phyloP scores from a whole-genome alignment of 2,113 vertebrate species.

The Rhadina sibilatrix region DNA sequence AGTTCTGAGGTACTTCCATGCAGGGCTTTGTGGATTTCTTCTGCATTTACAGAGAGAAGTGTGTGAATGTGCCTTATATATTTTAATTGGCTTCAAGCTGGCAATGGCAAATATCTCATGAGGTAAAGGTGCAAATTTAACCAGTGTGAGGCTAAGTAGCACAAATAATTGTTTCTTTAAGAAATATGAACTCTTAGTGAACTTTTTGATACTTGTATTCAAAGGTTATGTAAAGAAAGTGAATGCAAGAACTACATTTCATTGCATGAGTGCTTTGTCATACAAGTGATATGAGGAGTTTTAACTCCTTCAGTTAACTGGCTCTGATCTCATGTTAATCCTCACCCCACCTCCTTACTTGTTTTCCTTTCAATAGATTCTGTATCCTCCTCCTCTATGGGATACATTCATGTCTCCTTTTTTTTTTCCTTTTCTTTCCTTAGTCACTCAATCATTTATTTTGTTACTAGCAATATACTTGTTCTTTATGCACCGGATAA shows the following conservation, averaged over 20 bases:
- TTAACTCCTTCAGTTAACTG: not conserved
- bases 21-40: not conserved
- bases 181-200: not conserved
- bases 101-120: not conserved
- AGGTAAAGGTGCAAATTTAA: not conserved
- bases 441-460: not conserved
- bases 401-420: not conserved
- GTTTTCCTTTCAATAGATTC: not conserved
- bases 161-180: not conserved
- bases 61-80: not conserved
- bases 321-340: not conserved
- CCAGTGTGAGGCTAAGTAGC: not conserved
- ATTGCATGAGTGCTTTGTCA: not conserved
- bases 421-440: not conserved
- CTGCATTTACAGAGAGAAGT: not conserved
- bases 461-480: not conserved
- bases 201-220: not conserved
- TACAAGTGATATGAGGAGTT: not conserved
- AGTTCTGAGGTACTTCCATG: not conserved
- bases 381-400: not conserved
- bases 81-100: not conserved
- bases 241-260: not conserved
- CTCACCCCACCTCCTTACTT: not conserved
- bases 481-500: not conserved
- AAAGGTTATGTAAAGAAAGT: not conserved